Percentiles rank a stretch among this genome's conserved stretches.
These are phyloP conservation scores for Archivesica marissinica DNA, from an alignment of 1,140 invertebrate genomes.

Conservation along the genomic window DNA sequence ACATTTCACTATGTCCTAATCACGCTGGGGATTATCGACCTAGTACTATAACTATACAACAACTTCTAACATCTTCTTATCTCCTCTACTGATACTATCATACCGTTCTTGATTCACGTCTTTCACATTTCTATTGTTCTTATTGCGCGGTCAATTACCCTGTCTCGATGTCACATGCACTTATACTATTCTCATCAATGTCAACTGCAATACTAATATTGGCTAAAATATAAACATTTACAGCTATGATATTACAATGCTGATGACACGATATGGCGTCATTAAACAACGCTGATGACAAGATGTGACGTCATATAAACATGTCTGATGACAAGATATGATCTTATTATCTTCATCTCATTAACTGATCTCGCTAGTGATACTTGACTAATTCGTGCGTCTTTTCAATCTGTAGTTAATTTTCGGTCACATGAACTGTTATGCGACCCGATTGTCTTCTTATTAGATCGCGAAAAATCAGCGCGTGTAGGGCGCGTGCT, in stretches of 20 bases:
- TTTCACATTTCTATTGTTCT: conserved; percentile 21
- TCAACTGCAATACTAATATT: conserved; percentile 6
- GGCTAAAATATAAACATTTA: conserved; percentile 28
- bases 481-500: conserved; percentile 50
- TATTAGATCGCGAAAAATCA: conserved; percentile 6
- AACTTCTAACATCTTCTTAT: not conserved
- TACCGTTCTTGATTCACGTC: not conserved
- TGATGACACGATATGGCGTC: not conserved
- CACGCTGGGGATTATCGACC: not conserved
- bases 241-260: not conserved
- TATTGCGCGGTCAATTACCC: not conserved
- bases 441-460: conserved; percentile 47
- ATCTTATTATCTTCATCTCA: conserved; percentile 8
- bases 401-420: conserved; percentile 56
- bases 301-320: too few species aligned
- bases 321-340: conserved; percentile 22
- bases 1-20: conserved; percentile 38
- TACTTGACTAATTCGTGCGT: conserved; percentile 41
- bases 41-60: not conserved
- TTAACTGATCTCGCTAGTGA: not conserved
- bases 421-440: conserved; percentile 36
- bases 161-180: conserved; percentile 1
- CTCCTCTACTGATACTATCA: conserved; percentile 3
- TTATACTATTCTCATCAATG: conserved; percentile 5
- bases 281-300: too few species aligned